Conservation (phyloP, 2,113 vertebrate species). For the Mormyrus iriodes region DNA sequence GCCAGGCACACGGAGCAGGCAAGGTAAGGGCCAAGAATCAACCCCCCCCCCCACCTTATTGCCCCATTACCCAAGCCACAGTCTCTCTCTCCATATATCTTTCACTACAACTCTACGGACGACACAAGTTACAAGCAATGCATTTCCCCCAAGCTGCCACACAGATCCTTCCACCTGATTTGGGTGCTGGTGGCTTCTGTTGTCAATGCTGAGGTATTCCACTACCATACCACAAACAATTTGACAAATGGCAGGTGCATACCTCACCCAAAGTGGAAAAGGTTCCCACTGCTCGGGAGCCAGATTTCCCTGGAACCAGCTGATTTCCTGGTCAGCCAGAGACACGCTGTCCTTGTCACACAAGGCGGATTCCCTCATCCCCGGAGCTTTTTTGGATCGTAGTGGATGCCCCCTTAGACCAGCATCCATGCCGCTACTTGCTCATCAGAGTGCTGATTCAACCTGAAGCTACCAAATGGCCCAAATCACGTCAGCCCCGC, state of each 20-base stretch:
- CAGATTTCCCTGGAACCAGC: neutral
- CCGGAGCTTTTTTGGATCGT: neutral
- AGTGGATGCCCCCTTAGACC: neutral
- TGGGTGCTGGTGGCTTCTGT: neutral
- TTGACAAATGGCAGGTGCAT: neutral
- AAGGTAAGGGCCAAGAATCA: constrained; percentile 73
- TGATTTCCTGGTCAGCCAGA: neutral
- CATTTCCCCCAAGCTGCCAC: neutral
- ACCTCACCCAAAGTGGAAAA: neutral
- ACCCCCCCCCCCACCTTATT: constrained; percentile 19
- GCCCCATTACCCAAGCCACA: constrained; percentile 22
- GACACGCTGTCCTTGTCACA: neutral
- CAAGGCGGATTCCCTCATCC: neutral
- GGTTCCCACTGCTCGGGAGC: neutral
- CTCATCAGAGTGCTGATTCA: neutral
- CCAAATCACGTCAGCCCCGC: neutral
- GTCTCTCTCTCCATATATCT: constrained; percentile 13
- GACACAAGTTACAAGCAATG: neutral
- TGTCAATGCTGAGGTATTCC: neutral
- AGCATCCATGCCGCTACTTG: neutral
- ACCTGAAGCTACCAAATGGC: neutral
- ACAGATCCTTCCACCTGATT: neutral
- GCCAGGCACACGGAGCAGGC: constrained; percentile 68
- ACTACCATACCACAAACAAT: neutral
- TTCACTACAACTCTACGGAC: constrained; percentile 12